phyloP scores from a whole-genome alignment of 2,888 invertebrate species.

The Priocnemis perturbator region DNA sequence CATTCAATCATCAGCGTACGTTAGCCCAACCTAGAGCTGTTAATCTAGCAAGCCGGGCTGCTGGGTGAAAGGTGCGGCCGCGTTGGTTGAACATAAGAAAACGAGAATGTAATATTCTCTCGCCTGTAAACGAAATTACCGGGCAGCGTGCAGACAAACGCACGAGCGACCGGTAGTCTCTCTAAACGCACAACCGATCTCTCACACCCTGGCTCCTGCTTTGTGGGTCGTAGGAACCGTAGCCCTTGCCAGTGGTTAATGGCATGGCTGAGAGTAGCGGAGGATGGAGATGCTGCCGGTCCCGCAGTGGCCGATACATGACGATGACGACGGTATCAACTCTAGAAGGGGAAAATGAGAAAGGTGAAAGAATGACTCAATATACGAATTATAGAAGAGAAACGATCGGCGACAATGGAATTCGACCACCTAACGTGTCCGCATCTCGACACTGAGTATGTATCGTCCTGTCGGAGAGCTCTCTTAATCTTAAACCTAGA shows the following conservation, averaged over 20 bases:
- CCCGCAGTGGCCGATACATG: neutral
- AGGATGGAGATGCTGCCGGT: neutral
- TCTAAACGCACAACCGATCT: neutral
- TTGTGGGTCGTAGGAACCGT: no score
- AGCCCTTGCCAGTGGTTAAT: no score
- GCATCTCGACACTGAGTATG: conserved; percentile 31
- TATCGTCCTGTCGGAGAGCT: conserved; percentile 39
- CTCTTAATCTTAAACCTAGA: no score
- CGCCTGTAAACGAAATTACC: neutral
- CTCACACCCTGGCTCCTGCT: neutral
- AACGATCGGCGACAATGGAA: conserved; percentile 60
- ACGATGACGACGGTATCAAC: neutral
- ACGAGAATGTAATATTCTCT: conserved; percentile 70
- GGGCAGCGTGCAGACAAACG: no score
- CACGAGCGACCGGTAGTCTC: conserved; percentile 6
- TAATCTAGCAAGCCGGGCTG: conserved; percentile 32
- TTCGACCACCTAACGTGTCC: conserved; percentile 62
- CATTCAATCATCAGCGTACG: conserved; percentile 32
- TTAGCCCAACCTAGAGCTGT: conserved; percentile 34
- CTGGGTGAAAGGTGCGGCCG: conserved; percentile 73
- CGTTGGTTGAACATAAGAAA: conserved; percentile 64
- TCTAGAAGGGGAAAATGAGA: no score
- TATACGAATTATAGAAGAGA: conserved; percentile 56
- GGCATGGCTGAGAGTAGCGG: no score
- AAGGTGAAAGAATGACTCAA: conserved; percentile 36